Evolutionary conservation across 2,113 vertebrate species (phyloP).

Genomic region (Leptocoma aspasia): DNA sequence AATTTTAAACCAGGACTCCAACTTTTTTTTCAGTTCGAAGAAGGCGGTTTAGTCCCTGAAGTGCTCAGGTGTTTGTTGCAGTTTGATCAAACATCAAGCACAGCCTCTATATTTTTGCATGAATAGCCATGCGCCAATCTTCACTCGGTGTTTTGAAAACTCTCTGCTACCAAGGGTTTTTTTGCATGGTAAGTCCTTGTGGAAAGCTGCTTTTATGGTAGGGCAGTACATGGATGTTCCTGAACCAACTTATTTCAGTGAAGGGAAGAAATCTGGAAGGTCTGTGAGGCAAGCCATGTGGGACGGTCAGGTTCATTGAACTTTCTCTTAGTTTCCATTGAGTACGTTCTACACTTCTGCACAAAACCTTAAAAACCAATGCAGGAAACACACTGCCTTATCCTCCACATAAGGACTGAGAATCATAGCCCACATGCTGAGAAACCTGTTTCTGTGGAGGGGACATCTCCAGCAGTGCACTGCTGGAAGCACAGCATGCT

Average conservation of each 20-base stretch:
- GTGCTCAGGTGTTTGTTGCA: background rate
- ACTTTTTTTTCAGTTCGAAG: background rate
- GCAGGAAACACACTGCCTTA: background rate
- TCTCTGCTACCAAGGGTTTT: background rate
- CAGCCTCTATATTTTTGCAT: background rate
- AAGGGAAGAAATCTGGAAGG: background rate
- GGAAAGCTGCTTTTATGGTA: background rate
- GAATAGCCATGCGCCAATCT: background rate
- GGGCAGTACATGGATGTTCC: background rate
- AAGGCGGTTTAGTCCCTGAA: background rate
- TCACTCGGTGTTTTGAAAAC: background rate
- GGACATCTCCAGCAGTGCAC: background rate
- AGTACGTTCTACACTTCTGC: background rate
- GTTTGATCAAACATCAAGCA: background rate
- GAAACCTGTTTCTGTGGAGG: background rate
- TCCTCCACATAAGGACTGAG: background rate
- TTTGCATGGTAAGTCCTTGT: background rate
- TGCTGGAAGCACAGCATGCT: fast-evolving
- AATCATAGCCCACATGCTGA: background rate
- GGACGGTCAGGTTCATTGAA: background rate
- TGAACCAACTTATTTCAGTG: background rate
- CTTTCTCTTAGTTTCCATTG: background rate
- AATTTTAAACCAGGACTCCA: background rate
- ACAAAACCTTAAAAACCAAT: background rate
- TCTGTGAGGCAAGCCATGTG: background rate